phyloP scores from a whole-genome alignment of 2,797 vertebrate genomes.

The Oceanodroma leucorhoa region DNA sequence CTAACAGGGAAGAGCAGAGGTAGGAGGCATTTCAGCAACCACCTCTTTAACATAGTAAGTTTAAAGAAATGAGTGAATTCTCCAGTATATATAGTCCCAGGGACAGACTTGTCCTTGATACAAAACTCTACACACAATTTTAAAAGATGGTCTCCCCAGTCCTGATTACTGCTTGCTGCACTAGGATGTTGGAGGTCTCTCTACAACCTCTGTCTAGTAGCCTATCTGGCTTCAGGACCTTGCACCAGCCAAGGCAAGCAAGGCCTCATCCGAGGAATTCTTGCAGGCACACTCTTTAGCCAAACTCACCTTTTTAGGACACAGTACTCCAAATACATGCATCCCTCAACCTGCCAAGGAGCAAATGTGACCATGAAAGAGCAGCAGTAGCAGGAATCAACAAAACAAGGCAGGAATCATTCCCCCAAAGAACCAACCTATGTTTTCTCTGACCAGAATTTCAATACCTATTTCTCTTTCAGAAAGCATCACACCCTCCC shows the following conservation, averaged over 20 bases:
- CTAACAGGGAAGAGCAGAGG: background rate
- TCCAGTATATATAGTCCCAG: background rate
- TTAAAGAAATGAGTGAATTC: background rate
- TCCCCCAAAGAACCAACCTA: background rate
- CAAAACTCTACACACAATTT: background rate
- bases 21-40: background rate
- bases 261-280: background rate
- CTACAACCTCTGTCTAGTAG: background rate
- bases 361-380: background rate
- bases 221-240: background rate
- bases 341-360: background rate
- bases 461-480: background rate
- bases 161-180: background rate
- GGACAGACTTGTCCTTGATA: background rate
- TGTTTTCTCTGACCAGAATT: background rate
- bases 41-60: background rate
- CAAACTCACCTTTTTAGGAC: background rate
- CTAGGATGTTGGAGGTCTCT: background rate
- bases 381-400: background rate
- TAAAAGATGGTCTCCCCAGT: background rate
- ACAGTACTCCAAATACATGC: background rate
- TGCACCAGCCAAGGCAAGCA: background rate
- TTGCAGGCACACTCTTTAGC: background rate
- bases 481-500: background rate
- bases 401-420: background rate